phyloP scores from a whole-genome alignment of 2,888 invertebrate species.

The Xestia c-nigrum region DNA sequence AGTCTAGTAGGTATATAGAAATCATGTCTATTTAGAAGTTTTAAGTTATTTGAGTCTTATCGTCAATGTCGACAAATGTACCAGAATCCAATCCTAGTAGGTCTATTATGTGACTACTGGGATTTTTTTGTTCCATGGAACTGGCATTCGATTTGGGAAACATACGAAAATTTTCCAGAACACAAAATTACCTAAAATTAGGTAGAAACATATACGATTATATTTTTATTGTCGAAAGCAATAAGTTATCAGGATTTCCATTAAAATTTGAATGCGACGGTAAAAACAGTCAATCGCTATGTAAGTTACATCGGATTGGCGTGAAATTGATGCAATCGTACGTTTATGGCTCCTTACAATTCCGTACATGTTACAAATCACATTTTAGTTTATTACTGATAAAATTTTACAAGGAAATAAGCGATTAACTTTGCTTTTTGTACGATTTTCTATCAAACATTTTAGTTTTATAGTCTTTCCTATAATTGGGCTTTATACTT shows the following conservation, averaged over 20 bases:
- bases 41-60: background rate
- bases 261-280: conserved; percentile 73
- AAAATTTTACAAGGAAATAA: conserved; percentile 62
- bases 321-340: conserved; percentile 74
- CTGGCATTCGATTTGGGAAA: background rate
- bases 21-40: background rate
- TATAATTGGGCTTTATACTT: conserved; percentile 45
- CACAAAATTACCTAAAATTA: conserved; percentile 56
- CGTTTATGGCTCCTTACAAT: conserved; percentile 70
- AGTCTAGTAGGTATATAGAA: background rate
- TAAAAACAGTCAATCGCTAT: conserved; percentile 71
- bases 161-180: conserved; percentile 15
- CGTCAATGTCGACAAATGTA: too few species aligned
- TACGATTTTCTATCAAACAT: conserved; percentile 53
- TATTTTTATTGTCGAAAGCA: conserved; percentile 65
- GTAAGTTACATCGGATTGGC: conserved; percentile 70
- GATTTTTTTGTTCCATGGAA: too few species aligned
- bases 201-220: conserved; percentile 60
- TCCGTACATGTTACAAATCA: conserved; percentile 66
- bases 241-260: conserved; percentile 72
- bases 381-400: conserved; percentile 68
- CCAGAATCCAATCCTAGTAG: background rate
- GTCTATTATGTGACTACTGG: too few species aligned
- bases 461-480: conserved; percentile 39
- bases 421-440: conserved; percentile 53